Evolutionary conservation across 2,888 invertebrate genomes (phyloP), one percentile per base, ranked within the genome.

Genomic region (Chymomyza fuscimana): DNA sequence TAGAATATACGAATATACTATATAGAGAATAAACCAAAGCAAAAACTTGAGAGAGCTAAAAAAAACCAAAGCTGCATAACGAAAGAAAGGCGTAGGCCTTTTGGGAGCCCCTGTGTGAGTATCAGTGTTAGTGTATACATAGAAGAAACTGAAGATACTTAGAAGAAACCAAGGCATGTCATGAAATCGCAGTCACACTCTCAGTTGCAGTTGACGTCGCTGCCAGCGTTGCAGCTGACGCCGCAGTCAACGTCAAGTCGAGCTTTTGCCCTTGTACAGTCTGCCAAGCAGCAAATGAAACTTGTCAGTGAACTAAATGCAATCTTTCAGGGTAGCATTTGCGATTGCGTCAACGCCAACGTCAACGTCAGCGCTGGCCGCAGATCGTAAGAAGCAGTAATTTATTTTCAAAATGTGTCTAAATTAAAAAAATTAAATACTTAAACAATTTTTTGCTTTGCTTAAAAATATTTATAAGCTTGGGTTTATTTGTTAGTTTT

Each of bases 211-310:
- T 54, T 59, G 56, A 15, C 63, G 52, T 12, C 40, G 40, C 40
- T 12, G 40, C 12, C 40, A 46, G 12, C 40, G 12, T 46, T 12
- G 40, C 40, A 36, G 36, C 9, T 36, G 36, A 36, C 36, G 36
- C 9, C 9, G 36, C 36, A 46, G 40, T 12, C 40, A 46, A 46
- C 40, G 40, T 46, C 54, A 19, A 12, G 16, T 19, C 19, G 19
- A 66, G 60, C 63, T 69, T 16, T 29, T 56, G 25, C 72, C 68
- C 61, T 74, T 76, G 80, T 80, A 80, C 80, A 82, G 80, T 80
- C 80, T 63, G 56, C 74, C 54, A 64, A 67, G 46, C 56, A 32
- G 19, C 29, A n/a, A 61, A 51, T 54, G 25, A 40, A 46, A 19
- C 52, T 46, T 46, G 40, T 46, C 40, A 12, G 16, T 12, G 46